Evolutionary conservation across 1,140 invertebrate genomes (phyloP).

Genomic region (Drosophila bocki): DNA sequence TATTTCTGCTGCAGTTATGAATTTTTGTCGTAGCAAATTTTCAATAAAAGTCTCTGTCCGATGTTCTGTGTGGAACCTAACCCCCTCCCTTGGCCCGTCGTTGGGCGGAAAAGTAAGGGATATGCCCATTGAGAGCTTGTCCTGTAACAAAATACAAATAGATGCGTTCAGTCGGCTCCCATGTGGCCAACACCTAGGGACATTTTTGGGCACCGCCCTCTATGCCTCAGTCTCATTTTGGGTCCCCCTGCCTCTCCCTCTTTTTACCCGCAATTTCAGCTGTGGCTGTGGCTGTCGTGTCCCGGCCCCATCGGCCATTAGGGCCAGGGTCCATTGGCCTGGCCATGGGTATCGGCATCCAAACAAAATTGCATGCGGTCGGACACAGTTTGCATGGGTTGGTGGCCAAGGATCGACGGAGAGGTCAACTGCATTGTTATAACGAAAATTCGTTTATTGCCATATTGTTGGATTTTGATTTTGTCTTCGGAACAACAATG

Average conservation of each 20-base stretch:
- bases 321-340: conserved; percentile 2
- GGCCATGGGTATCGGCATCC: conserved; percentile 16
- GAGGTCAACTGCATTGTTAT: conserved; percentile 51
- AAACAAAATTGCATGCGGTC: conserved; percentile 72
- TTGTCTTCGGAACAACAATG: conserved; percentile 53
- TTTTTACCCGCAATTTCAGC: background rate
- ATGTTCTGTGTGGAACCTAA: conserved; percentile 9
- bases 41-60: conserved; percentile 59
- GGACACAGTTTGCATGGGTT: conserved; percentile 47
- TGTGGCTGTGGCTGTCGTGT: conserved; percentile 12
- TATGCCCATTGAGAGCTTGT: conserved; percentile 64
- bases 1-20: conserved; percentile 45
- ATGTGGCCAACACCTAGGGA: conserved; percentile 59
- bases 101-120: conserved; percentile 34
- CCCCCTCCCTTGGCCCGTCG: background rate
- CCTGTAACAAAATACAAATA: conserved; percentile 74
- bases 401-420: background rate
- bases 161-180: conserved; percentile 35
- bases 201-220: conserved; percentile 6
- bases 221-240: background rate
- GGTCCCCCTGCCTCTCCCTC: background rate
- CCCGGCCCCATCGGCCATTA: conserved; percentile 3
- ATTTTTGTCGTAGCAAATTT: conserved; percentile 62
- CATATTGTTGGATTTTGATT: conserved; percentile 68
- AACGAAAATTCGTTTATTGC: conserved; percentile 72